Percentiles rank a stretch among this genome's conserved stretches.
Evolutionary conservation across 2,113 vertebrate genomes (phyloP).

Genomic region (Coregonus clupeaformis): DNA sequence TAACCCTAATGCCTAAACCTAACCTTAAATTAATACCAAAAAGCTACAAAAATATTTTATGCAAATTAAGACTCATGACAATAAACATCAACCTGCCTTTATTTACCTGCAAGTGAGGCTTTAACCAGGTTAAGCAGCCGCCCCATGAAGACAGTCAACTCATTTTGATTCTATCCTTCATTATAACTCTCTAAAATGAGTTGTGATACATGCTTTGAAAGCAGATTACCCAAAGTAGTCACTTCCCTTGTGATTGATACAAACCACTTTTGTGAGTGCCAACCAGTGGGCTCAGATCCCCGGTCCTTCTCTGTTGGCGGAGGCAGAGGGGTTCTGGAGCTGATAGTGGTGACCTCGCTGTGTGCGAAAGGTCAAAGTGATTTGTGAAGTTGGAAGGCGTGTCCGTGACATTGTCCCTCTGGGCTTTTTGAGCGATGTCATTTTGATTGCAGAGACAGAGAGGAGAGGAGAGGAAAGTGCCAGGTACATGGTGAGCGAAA

Average conservation of each 20-base stretch:
- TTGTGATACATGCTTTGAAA: no score
- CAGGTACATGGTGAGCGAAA: constrained; percentile 8
- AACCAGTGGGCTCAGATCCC: background rate
- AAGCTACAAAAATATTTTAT: no score
- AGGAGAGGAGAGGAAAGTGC: background rate
- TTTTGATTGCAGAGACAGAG: constrained; percentile 5
- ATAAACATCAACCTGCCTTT: no score
- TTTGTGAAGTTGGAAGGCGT: constrained; percentile 59
- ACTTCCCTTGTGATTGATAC: background rate
- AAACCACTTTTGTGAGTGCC: background rate
- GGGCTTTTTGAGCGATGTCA: constrained; percentile 30
- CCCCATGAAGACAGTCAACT: no score
- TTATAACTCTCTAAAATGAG: no score
- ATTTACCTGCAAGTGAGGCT: no score
- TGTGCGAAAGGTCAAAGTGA: constrained; percentile 54
- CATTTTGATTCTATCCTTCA: no score
- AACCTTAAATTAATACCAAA: no score
- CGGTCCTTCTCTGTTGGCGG: background rate
- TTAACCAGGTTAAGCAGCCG: no score
- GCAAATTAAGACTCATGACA: no score
- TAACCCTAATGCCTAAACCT: no score
- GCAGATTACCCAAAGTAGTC: no score
- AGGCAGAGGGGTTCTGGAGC: constrained; percentile 13
- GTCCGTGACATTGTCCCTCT: constrained; percentile 1
- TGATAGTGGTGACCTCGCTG: constrained; percentile 34